Conservation (phyloP, 1,140 invertebrate genomes). For the Calephelis nemesis region DNA sequence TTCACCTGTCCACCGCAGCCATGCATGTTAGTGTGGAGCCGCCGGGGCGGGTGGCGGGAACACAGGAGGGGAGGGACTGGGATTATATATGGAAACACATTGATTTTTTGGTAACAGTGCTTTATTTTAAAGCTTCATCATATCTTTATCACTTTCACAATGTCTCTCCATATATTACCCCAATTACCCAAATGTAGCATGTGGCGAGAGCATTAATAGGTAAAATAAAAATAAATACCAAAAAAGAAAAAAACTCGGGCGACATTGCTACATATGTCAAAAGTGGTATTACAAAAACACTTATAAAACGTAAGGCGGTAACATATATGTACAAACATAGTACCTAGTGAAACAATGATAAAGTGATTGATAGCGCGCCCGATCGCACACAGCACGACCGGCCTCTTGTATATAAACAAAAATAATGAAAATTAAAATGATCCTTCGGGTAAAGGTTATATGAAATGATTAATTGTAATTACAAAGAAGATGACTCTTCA, state of each 20-base stretch:
- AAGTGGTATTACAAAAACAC: constrained; percentile 81
- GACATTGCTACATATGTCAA: constrained; percentile 80
- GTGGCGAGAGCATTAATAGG: constrained; percentile 69
- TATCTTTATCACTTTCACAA: constrained; percentile 81
- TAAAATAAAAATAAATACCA: constrained; percentile 69
- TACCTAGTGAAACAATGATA: constrained; percentile 75
- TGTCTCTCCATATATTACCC: constrained; percentile 82
- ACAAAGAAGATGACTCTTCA: constrained; percentile 45
- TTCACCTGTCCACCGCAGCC: constrained; percentile 10
- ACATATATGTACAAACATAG: constrained; percentile 75
- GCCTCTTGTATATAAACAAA: constrained; percentile 59
- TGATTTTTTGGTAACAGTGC: constrained; percentile 82
- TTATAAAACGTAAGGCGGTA: constrained; percentile 77
- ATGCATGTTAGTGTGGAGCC: constrained; percentile 10
- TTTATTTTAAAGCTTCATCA: constrained; percentile 82
- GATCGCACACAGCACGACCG: constrained; percentile 36
- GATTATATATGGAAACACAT: constrained; percentile 82
- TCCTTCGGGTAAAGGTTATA: constrained; percentile 56
- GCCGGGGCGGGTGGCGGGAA: constrained; percentile 17
- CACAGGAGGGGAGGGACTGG: constrained; percentile 27
- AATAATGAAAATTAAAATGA: constrained; percentile 63
- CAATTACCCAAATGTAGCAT: constrained; percentile 80
- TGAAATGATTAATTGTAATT: constrained; percentile 66
- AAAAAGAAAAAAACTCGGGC: constrained; percentile 68
- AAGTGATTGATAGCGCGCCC: constrained; percentile 58